A percentile compares a stretch with the other conserved stretches of the same genome.
Evolutionary conservation across 2,797 vertebrate genomes (phyloP).

Genomic region (Poecilia picta): DNA sequence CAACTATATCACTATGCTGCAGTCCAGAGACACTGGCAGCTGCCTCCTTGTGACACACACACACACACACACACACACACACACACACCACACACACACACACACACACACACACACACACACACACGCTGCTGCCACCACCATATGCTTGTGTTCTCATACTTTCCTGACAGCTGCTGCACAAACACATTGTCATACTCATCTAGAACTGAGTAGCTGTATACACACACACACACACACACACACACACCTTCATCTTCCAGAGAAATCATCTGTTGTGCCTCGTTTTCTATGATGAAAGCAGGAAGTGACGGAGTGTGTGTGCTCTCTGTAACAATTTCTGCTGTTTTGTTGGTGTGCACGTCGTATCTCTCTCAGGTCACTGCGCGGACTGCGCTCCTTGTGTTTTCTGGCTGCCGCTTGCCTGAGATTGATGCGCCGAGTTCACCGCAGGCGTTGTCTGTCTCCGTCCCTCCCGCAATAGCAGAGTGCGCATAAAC

Average conservation of each 20-base stretch:
- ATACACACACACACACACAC: not conserved
- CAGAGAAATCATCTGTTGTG: not conserved
- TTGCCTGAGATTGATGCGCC: slow-evolving; percentile 33
- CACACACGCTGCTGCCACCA: not conserved
- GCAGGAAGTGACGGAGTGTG: not conserved
- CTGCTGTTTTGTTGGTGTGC: not conserved
- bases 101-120: not conserved
- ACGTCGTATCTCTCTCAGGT: slow-evolving; percentile 39
- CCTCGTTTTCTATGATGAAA: not conserved
- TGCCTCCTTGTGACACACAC: not conserved
- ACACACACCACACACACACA: not conserved
- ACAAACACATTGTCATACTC: not conserved
- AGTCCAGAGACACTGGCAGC: not conserved
- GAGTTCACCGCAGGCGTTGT: slow-evolving; percentile 22
- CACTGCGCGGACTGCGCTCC: slow-evolving; percentile 39
- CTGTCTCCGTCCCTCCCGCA: slow-evolving; percentile 12
- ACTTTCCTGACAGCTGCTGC: not conserved
- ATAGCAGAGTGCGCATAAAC: not conserved
- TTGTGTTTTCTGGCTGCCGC: slow-evolving; percentile 21
- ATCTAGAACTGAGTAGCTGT: not conserved
- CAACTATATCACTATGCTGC: slow-evolving; percentile 18
- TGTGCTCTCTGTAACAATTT: not conserved
- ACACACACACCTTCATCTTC: no score
- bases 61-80: not conserved
- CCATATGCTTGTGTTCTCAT: slow-evolving; percentile 40